Evolutionary conservation across 1,140 invertebrate species (phyloP).

Genomic region (Pectinophora gossypiella): DNA sequence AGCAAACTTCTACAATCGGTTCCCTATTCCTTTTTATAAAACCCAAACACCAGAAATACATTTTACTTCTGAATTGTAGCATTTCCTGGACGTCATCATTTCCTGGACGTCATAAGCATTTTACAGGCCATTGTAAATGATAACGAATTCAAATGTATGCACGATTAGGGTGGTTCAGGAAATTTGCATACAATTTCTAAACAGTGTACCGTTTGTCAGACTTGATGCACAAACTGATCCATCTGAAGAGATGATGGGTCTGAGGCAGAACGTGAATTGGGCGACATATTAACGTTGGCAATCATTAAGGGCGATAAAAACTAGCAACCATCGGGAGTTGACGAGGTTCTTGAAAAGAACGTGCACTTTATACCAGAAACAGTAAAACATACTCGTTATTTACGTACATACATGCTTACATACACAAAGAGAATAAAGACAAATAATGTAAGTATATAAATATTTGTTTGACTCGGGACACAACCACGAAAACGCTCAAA

Average conservation of each 20-base stretch:
- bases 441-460: too few species aligned
- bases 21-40: too few species aligned
- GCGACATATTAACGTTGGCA: neutral
- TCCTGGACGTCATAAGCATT: neutral
- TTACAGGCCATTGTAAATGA: neutral
- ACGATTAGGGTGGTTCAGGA: neutral
- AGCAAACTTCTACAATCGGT: too few species aligned
- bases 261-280: neutral
- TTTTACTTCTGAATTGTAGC: too few species aligned
- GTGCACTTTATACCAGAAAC: neutral
- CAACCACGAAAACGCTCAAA: too few species aligned
- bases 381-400: neutral
- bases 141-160: conserved; percentile 2
- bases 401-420: neutral
- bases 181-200: conserved; percentile 2
- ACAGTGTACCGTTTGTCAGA: neutral
- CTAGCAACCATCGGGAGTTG: neutral
- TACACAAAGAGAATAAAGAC: too few species aligned
- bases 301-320: conserved; percentile 1
- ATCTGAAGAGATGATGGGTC: neutral
- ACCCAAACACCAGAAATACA: too few species aligned
- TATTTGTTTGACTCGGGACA: too few species aligned
- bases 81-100: too few species aligned
- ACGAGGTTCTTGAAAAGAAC: neutral
- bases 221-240: neutral